These are phyloP conservation scores for Brachionichthys hirsutus DNA, from an alignment of 2,113 vertebrate genomes.

Conservation along the genomic window DNA sequence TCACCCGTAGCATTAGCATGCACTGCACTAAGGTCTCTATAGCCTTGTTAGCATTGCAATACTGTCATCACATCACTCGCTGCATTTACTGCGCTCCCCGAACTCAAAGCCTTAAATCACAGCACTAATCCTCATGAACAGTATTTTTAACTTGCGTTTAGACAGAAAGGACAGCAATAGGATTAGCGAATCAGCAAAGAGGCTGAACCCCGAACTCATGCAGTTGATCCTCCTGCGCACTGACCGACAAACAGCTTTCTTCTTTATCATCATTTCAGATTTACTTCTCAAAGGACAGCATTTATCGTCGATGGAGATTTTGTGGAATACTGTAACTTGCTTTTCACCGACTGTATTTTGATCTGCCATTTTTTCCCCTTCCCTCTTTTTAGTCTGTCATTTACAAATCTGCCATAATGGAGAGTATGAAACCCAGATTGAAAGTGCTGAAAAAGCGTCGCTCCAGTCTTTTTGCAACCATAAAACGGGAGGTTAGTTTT, in stretches of 20 bases:
- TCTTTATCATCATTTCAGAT: slow-evolving; percentile 41
- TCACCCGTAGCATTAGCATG: slow-evolving; percentile 10
- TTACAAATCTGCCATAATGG: slow-evolving; percentile 53
- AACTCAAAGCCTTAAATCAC: slow-evolving; percentile 76
- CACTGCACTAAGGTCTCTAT: slow-evolving; percentile 20
- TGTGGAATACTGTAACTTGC: slow-evolving; percentile 25
- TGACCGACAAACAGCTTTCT: slow-evolving; percentile 41
- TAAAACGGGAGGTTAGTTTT: slow-evolving; percentile 77
- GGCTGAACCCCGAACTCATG: slow-evolving; percentile 66
- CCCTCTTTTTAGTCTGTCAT: not conserved
- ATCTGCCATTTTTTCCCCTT: too few relatives aligned
- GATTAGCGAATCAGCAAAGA: slow-evolving; percentile 76
- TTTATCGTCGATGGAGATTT: slow-evolving; percentile 20
- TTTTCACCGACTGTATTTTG: slow-evolving; percentile 13
- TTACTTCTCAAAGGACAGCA: not conserved
- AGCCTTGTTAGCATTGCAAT: slow-evolving; percentile 39
- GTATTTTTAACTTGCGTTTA: slow-evolving; percentile 81
- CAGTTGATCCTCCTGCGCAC: slow-evolving; percentile 62
- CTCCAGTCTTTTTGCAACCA: slow-evolving; percentile 77
- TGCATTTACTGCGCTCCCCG: slow-evolving; percentile 48
- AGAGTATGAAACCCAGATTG: slow-evolving; percentile 45
- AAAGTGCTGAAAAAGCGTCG: slow-evolving; percentile 71
- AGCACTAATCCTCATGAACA: slow-evolving; percentile 74
- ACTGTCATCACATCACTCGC: slow-evolving; percentile 46
- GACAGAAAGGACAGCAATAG: slow-evolving; percentile 77